Evolutionary conservation across 2,113 vertebrate genomes (phyloP).

Genomic region (Steatornis caripensis): DNA sequence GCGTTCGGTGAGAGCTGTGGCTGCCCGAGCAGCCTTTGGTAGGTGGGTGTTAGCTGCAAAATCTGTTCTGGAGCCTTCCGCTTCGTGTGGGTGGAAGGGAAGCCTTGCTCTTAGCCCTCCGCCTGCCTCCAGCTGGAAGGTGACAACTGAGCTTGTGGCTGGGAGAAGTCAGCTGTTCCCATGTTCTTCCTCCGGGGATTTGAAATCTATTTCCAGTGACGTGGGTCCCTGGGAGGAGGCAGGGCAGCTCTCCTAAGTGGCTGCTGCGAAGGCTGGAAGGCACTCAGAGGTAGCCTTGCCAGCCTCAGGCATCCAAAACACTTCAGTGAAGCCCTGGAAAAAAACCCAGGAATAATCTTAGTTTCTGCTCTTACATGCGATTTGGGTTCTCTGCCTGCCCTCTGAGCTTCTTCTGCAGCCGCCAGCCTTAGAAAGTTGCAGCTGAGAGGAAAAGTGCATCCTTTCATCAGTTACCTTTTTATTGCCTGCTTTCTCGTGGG

Average conservation of each 20-base stretch:
- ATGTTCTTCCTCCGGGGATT: neutral
- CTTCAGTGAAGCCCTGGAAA: neutral
- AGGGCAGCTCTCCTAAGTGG: neutral
- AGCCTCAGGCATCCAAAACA: neutral
- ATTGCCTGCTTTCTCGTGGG: neutral
- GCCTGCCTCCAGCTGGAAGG: neutral
- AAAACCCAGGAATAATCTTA: neutral
- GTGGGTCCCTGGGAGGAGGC: conserved; percentile 19
- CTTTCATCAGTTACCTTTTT: neutral
- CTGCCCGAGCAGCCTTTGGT: neutral
- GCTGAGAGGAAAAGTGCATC: neutral
- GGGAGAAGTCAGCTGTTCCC: conserved; percentile 25
- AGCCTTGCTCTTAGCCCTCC: neutral
- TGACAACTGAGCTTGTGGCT: neutral
- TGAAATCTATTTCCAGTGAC: conserved; percentile 33
- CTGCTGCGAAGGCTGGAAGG: neutral
- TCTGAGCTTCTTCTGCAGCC: neutral
- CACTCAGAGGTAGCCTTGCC: neutral
- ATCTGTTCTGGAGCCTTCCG: neutral
- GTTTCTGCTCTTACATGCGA: neutral
- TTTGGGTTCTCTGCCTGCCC: neutral
- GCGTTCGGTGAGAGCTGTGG: neutral
- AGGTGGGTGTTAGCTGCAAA: neutral
- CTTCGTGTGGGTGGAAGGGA: neutral
- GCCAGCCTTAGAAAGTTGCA: neutral